Evolutionary conservation across 2,797 vertebrate genomes (phyloP).

Genomic region (Anisognathus igniventris): DNA sequence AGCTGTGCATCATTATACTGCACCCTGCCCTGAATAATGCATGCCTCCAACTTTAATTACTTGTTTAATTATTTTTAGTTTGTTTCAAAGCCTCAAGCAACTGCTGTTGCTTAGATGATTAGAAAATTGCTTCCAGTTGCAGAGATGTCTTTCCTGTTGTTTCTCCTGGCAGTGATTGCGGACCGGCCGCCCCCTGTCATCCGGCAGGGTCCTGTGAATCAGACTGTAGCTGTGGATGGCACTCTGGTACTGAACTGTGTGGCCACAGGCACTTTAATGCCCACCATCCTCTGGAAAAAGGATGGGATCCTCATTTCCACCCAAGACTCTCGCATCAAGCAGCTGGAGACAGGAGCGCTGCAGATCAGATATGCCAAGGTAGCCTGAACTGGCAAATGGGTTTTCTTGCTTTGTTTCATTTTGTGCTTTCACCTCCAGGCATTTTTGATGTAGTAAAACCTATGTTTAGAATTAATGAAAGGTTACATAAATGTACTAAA

Average conservation of each 20-base stretch:
- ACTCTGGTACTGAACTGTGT: slow-evolving; percentile 88
- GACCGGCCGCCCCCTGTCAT: slow-evolving; percentile 96
- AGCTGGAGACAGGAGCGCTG: slow-evolving; percentile 85
- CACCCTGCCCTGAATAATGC: slow-evolving; percentile 37
- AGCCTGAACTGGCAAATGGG: neutral
- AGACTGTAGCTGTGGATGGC: slow-evolving; percentile 94
- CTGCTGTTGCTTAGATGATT: slow-evolving; percentile 84
- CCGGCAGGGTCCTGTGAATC: slow-evolving; percentile 93
- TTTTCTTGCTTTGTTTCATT: neutral
- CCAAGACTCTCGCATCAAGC: slow-evolving; percentile 94
- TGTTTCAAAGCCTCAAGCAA: slow-evolving; percentile 79
- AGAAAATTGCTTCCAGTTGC: slow-evolving; percentile 89
- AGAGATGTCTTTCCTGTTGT: slow-evolving; percentile 79
- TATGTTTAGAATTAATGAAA: slow-evolving; percentile 17
- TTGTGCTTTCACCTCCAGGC: neutral
- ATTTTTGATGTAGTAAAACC: neutral
- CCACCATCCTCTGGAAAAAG: slow-evolving; percentile 95
- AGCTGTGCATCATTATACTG: neutral
- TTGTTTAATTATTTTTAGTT: slow-evolving; percentile 83
- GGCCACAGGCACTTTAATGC: slow-evolving; percentile 85
- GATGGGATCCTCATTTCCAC: slow-evolving; percentile 88
- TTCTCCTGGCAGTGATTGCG: slow-evolving; percentile 84
- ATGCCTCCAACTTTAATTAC: slow-evolving; percentile 70
- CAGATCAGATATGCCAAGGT: slow-evolving; percentile 98
- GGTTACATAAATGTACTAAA: slow-evolving; percentile 10